Conservation (phyloP, 1,140 invertebrate genomes). For the Idris sp. region DNA sequence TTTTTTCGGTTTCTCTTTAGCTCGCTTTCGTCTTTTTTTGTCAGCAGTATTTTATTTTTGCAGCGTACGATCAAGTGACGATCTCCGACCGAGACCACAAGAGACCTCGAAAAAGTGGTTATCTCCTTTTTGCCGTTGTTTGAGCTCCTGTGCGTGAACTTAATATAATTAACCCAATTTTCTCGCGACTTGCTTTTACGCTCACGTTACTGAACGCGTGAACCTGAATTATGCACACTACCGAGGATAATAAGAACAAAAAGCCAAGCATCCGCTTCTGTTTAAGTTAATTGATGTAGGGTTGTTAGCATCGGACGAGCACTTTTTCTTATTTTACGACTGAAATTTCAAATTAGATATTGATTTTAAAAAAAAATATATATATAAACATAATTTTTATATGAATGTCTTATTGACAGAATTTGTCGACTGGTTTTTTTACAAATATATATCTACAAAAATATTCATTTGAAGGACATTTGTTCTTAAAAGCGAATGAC, state of each 20-base stretch:
- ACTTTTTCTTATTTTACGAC: constrained; percentile 6
- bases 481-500: too few relatives aligned
- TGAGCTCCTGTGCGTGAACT: constrained; percentile 31
- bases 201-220: constrained; percentile 10
- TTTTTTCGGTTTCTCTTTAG: too few relatives aligned
- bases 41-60: not conserved
- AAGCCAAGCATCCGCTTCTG: constrained; percentile 11
- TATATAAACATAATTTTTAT: too few relatives aligned
- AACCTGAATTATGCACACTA: constrained; percentile 33
- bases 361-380: too few relatives aligned
- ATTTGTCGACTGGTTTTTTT: too few relatives aligned
- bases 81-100: constrained; percentile 12
- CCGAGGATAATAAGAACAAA: constrained; percentile 18
- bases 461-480: too few relatives aligned
- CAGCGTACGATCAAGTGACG: constrained; percentile 8
- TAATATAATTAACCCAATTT: constrained; percentile 55
- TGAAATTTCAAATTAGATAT: too few relatives aligned
- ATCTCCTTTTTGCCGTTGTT: constrained; percentile 32
- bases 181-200: constrained; percentile 32
- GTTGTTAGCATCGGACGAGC: constrained; percentile 11
- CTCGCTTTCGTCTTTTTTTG: not conserved
- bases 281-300: constrained; percentile 19
- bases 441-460: too few relatives aligned
- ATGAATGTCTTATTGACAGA: too few relatives aligned
- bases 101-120: constrained; percentile 13